Conservation (phyloP, 2,888 invertebrate species). For the Catocala fraxini region DNA sequence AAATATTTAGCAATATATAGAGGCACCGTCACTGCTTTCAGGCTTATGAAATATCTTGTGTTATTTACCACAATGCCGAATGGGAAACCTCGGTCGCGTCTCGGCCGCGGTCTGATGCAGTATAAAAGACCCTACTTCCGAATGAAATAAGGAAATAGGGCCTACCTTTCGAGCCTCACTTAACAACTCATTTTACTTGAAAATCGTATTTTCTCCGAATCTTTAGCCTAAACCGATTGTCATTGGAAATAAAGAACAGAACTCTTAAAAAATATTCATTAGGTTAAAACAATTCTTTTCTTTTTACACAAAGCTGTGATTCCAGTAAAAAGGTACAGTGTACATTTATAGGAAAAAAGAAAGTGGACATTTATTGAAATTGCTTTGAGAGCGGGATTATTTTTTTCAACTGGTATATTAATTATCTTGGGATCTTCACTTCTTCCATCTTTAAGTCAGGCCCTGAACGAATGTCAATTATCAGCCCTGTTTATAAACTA, state of each 20-base stretch:
- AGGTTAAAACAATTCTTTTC: slow-evolving; percentile 13
- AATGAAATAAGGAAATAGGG: slow-evolving; percentile 21
- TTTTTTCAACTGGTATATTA: no score
- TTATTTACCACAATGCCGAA: no score
- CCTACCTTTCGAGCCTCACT: slow-evolving; percentile 29
- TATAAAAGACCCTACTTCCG: slow-evolving; percentile 11
- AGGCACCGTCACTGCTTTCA: no score
- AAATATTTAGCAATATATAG: no score
- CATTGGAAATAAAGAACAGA: slow-evolving; percentile 16
- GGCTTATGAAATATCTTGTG: no score
- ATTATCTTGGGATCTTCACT: no score
- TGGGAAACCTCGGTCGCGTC: not conserved
- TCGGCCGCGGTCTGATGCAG: not conserved
- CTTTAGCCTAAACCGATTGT: slow-evolving; percentile 24
- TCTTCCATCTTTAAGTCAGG: no score
- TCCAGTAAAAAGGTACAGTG: not conserved
- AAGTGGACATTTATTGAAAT: no score
- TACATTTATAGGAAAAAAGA: no score
- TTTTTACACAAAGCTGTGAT: slow-evolving; percentile 10
- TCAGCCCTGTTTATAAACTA: no score
- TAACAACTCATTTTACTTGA: slow-evolving; percentile 32
- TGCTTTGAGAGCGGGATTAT: no score
- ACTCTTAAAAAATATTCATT: slow-evolving; percentile 14
- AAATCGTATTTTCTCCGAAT: slow-evolving; percentile 33
- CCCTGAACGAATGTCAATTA: no score